Conservation (phyloP, 2,797 vertebrate genomes). For the Poecile montanus region DNA sequence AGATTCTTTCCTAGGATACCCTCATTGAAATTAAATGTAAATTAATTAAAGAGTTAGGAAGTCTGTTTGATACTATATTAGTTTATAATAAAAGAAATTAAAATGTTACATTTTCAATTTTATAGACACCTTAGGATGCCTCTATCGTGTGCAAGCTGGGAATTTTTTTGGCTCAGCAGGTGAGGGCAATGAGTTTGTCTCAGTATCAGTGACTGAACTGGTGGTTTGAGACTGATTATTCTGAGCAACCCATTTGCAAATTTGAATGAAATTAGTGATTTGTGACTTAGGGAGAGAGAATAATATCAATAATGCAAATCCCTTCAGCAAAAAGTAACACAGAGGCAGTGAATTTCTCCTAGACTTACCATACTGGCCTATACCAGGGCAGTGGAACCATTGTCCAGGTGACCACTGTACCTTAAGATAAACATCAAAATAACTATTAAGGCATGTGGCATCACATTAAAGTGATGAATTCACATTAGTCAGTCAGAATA, state of each 20-base stretch:
- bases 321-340: background rate
- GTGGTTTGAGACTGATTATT: conserved; percentile 33
- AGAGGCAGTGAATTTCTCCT: background rate
- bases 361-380: background rate
- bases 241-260: background rate
- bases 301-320: conserved; percentile 27
- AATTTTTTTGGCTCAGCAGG: conserved; percentile 6
- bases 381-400: background rate
- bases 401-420: background rate
- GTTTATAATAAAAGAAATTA: background rate
- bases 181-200: background rate
- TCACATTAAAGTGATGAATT: background rate
- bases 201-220: conserved; percentile 3
- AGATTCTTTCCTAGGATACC: background rate
- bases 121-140: conserved; percentile 6
- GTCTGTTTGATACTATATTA: background rate
- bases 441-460: background rate
- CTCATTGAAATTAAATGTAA: background rate
- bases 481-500: background rate
- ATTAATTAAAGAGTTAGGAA: background rate
- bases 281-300: background rate
- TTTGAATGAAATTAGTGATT: conserved; percentile 54
- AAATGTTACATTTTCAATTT: conserved; percentile 40
- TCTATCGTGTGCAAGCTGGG: background rate
- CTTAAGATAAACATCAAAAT: background rate